A percentile compares a stretch with the other conserved stretches of the same genome.
phyloP scores from a whole-genome alignment of 2,797 vertebrate genomes.

The Microctenopoma lineatum region DNA sequence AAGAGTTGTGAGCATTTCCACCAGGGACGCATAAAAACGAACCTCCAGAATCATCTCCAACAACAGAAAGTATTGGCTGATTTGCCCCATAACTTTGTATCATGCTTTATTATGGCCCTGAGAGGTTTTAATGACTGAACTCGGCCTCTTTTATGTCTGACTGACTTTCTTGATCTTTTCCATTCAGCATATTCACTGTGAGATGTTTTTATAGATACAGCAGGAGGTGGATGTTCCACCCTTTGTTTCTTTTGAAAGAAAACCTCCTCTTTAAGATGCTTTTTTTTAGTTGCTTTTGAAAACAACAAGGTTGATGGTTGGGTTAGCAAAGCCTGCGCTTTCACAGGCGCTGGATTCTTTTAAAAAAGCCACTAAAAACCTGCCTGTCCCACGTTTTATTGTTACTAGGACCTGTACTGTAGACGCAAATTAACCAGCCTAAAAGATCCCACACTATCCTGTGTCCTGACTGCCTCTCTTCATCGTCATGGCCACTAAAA shows the following conservation, averaged over 20 bases:
- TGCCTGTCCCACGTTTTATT: neutral
- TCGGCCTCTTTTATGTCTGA: conserved; percentile 47
- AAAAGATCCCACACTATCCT: too few relatives aligned
- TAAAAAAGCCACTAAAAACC: neutral
- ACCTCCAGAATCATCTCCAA: conserved; percentile 30
- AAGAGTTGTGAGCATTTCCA: conserved; percentile 47
- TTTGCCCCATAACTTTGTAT: conserved; percentile 47
- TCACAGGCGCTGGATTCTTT: neutral
- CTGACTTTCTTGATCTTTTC: conserved; percentile 34
- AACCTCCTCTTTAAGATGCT: neutral
- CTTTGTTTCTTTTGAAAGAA: conserved; percentile 17
- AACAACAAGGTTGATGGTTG: neutral
- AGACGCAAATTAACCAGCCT: neutral
- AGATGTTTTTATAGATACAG: conserved; percentile 20
- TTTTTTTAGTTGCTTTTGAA: neutral
- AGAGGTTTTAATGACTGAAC: conserved; percentile 55
- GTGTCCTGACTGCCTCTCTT: too few relatives aligned
- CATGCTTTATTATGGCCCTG: conserved; percentile 32
- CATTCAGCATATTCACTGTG: conserved; percentile 26
- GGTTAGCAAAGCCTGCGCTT: neutral
- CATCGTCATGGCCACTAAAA: too few relatives aligned
- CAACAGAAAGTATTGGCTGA: conserved; percentile 51
- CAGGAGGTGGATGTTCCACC: conserved; percentile 30
- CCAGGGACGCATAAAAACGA: conserved; percentile 28
- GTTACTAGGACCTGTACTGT: neutral